phyloP scores from a whole-genome alignment of 2,888 invertebrate genomes.

The Pedicia rivosa region DNA sequence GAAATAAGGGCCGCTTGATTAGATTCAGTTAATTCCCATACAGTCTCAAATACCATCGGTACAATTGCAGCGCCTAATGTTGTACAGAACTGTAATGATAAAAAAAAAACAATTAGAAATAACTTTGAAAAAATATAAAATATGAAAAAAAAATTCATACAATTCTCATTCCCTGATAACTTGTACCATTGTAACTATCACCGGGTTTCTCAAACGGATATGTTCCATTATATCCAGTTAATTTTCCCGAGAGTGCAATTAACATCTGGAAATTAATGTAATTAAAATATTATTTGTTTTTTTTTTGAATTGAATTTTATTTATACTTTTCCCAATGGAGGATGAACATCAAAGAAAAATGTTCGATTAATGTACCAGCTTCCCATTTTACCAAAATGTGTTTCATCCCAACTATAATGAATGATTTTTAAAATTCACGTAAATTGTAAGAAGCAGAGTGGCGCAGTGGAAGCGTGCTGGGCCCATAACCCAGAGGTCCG shows the following conservation, averaged over 20 bases:
- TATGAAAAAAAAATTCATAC: conserved; percentile 36
- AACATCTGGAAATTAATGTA: conserved; percentile 57
- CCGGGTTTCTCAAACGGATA: conserved; percentile 94
- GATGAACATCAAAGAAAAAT: conserved; percentile 97
- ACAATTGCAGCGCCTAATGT: conserved; percentile 71
- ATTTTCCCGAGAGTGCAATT: conserved; percentile 77
- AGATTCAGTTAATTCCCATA: conserved; percentile 80
- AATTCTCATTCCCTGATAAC: conserved; percentile 85
- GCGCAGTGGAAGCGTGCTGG: conserved; percentile 6
- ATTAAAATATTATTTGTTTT: conserved; percentile 7
- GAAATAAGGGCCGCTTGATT: conserved; percentile 63
- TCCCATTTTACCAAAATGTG: conserved; percentile 98
- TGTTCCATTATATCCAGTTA: conserved; percentile 86
- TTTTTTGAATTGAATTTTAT: conserved; percentile 1
- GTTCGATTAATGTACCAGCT: conserved; percentile 96
- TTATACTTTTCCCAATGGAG: conserved; percentile 84
- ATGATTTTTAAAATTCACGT: not conserved
- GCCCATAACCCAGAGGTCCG: conserved; percentile 6
- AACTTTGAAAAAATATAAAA: conserved; percentile 4
- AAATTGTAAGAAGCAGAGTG: conserved; percentile 7
- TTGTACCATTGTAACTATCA: conserved; percentile 78
- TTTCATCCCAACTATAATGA: conserved; percentile 82
- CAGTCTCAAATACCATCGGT: conserved; percentile 71
- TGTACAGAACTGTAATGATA: conserved; percentile 69
- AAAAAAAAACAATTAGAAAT: not conserved